Evolutionary conservation across 1,140 invertebrate genomes (phyloP).

Genomic region (Ips typographus): DNA sequence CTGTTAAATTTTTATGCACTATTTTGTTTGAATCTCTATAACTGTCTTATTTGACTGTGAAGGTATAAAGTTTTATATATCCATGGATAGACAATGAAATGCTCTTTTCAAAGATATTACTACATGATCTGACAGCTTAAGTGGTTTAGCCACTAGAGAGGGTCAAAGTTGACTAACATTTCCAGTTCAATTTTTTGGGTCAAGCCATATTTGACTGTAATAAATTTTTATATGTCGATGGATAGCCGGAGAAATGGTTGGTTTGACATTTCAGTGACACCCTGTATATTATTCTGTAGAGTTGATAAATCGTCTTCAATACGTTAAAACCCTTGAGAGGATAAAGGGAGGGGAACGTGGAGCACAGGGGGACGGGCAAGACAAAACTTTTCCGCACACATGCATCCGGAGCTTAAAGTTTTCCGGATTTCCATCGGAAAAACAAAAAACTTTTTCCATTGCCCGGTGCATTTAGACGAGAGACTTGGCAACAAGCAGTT

Average conservation of each 20-base stretch:
- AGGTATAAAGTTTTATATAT: no score
- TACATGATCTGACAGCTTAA: no score
- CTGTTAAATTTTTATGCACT: no score
- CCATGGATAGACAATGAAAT: no score
- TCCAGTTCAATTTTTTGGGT: slow-evolving; percentile 12
- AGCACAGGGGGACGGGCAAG: slow-evolving; percentile 23
- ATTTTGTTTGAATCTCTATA: no score
- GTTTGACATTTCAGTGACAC: no score
- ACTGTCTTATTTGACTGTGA: no score
- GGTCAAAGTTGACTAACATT: not conserved
- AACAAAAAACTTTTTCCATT: slow-evolving; percentile 35
- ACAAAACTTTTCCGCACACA: slow-evolving; percentile 40
- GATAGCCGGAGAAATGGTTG: no score
- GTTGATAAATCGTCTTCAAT: slow-evolving; percentile 32
- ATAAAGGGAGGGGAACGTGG: slow-evolving; percentile 4
- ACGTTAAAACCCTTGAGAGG: slow-evolving; percentile 9
- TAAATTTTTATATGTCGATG: no score
- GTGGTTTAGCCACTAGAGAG: slow-evolving; percentile 12
- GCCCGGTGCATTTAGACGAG: slow-evolving; percentile 32
- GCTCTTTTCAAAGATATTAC: no score
- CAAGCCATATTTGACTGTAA: not conserved
- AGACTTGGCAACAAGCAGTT: slow-evolving; percentile 27
- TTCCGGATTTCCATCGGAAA: slow-evolving; percentile 31
- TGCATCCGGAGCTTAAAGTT: slow-evolving; percentile 31
- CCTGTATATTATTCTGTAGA: not conserved